Percentiles rank a stretch among this genome's conserved stretches.
Evolutionary conservation across 2,888 invertebrate species (phyloP).

Genomic region (Xestia ashworthii): DNA sequence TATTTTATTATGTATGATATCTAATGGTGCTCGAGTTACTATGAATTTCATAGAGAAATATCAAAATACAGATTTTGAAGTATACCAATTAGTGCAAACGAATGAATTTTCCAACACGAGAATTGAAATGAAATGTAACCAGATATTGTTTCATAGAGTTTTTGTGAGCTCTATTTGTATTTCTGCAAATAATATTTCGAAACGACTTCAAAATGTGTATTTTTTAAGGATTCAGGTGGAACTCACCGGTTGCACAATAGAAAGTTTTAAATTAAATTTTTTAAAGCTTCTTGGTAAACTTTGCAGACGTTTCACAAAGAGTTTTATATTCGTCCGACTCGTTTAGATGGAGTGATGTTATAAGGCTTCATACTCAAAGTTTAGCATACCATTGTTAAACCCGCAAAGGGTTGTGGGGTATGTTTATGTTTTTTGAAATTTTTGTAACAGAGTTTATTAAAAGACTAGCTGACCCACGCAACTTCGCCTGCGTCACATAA

Average conservation of each 20-base stretch:
- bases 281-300: conserved; percentile 18
- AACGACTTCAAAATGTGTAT: neutral
- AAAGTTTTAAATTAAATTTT: neutral
- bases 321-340: conserved; percentile 7
- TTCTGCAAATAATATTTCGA: conserved; percentile 5
- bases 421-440: no score
- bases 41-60: neutral
- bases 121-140: neutral
- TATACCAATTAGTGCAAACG: conserved; percentile 1
- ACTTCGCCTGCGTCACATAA: no score
- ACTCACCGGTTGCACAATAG: conserved; percentile 23
- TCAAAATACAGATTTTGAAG: neutral
- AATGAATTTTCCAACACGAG: neutral
- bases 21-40: neutral
- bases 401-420: no score
- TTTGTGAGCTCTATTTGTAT: conserved; percentile 9
- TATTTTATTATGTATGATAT: no score
- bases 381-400: no score
- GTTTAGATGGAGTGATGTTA: neutral
- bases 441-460: no score
- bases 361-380: neutral
- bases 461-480: no score
- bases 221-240: conserved; percentile 24
- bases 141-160: neutral
- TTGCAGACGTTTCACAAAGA: conserved; percentile 9